Evolutionary conservation across 2,888 invertebrate genomes (phyloP), one percentile per base, ranked within the genome.

Genomic region (Pseudolycoriella hygida): DNA sequence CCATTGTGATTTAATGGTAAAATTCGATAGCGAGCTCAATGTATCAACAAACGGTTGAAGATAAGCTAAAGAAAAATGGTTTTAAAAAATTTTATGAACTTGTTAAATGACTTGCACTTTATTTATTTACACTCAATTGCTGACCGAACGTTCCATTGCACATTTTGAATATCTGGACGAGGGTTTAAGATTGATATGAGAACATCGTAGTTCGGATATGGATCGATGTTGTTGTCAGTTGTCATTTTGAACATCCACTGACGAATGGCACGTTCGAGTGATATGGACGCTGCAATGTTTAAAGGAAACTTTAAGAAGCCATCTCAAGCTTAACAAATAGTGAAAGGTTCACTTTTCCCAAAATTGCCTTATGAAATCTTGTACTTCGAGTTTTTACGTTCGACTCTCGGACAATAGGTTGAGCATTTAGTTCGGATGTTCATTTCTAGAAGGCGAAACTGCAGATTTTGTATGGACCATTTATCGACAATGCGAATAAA

Each of bases 1-100:
- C 77, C 88, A 85, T 62, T 94, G 93, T 0, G 90, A 88, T 59
- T 87, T 86, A 1, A 92, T 69, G 0, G 79, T 79, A 58, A 89
- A 82, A 58, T 84, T 77, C 42, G 85, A 80, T 17, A 88, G 70
- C 0, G 74, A 67, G 6, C 73, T 72, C 43, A 92, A 58, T 50
- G 80, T 76, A 11, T 76, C 67, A 41, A 87, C 64, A 53, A 90
- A 82, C 1, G 86, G 83, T 31, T 76, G 72, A 48, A 93, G 67
- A 62, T 85, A 87, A 45, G 74, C 86, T 86, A 67, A 12, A 67
- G 67, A 41, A 51, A 52, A 49, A 41, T 34, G 3, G 15, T 34
- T 14, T 30, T 30, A 30, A 30, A 11, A 30, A 30, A 30, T 11
- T n/a, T 12, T 20, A 10, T 15, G 49, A 42, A 25, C 14, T 38